Conservation (phyloP, 2,888 invertebrate species). For the Nemurella pictetii region DNA sequence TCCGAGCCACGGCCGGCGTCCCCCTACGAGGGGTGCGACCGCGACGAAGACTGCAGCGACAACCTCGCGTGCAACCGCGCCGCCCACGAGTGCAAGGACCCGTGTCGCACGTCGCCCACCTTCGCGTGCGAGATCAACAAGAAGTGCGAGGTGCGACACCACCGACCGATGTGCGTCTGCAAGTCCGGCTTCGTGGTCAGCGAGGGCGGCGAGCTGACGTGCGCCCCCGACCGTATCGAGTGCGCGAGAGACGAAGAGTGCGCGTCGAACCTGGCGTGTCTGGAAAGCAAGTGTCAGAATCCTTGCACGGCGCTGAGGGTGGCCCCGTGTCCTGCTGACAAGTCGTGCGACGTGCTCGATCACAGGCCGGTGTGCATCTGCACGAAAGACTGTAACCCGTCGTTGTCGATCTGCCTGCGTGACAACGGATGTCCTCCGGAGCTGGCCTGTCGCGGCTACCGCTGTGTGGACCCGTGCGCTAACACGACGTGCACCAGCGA, state of each 20-base stretch:
- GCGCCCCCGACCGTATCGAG: conserved; percentile 79
- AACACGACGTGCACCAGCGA: conserved; percentile 81
- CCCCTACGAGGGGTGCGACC: conserved; percentile 63
- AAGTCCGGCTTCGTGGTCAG: conserved; percentile 86
- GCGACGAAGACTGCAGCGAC: conserved; percentile 72
- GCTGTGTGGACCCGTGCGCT: conserved; percentile 88
- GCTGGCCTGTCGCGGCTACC: conserved; percentile 83
- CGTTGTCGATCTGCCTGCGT: conserved; percentile 84
- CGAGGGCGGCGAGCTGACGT: conserved; percentile 83
- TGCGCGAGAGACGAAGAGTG: conserved; percentile 77
- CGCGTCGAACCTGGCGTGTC: conserved; percentile 82
- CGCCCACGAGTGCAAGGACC: conserved; percentile 77
- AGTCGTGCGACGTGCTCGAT: conserved; percentile 84
- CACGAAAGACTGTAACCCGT: conserved; percentile 82
- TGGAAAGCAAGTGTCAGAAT: conserved; percentile 81
- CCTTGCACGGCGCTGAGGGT: conserved; percentile 69
- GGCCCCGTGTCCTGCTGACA: conserved; percentile 75
- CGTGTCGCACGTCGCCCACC: conserved; percentile 66
- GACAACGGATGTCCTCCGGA: conserved; percentile 86
- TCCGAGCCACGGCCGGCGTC: conserved; percentile 57
- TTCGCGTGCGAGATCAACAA: conserved; percentile 79
- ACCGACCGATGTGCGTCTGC: conserved; percentile 84
- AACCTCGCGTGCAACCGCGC: conserved; percentile 71
- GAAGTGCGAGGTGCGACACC: conserved; percentile 84
- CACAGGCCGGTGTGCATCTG: conserved; percentile 87